These are phyloP conservation scores for Pseudorhombus dupliciocellatus DNA, from an alignment of 2,113 vertebrate species.

Conservation along the genomic window DNA sequence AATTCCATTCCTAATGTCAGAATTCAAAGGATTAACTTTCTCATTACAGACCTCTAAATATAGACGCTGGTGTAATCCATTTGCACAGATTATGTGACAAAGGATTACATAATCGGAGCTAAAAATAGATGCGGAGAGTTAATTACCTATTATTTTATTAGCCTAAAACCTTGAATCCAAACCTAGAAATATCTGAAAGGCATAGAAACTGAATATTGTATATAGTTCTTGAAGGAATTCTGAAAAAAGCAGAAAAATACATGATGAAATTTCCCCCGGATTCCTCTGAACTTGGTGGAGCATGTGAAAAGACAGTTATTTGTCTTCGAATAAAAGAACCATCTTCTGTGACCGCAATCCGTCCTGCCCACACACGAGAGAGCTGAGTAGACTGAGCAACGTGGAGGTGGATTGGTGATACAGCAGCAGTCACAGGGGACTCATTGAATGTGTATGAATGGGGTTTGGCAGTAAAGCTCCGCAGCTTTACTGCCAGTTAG, in stretches of 20 bases:
- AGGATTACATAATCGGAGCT: slow-evolving; percentile 6
- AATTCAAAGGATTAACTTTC: slow-evolving; percentile 52
- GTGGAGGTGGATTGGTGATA: slow-evolving; percentile 26
- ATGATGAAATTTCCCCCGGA: neutral
- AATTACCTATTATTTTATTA: neutral
- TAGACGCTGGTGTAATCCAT: slow-evolving; percentile 31
- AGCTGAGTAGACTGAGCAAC: slow-evolving; percentile 39
- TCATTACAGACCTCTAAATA: slow-evolving; percentile 50
- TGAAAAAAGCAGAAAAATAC: neutral
- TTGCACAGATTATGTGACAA: slow-evolving; percentile 11
- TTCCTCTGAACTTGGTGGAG: slow-evolving; percentile 23
- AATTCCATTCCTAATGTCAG: slow-evolving; percentile 44
- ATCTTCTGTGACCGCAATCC: slow-evolving; percentile 28
- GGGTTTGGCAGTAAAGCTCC: slow-evolving; percentile 21
- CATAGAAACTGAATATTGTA: neutral
- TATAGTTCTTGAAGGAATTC: neutral
- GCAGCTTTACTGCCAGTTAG: slow-evolving; percentile 37
- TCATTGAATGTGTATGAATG: slow-evolving; percentile 38
- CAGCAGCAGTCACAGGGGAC: slow-evolving; percentile 31
- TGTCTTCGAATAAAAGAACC: slow-evolving; percentile 33
- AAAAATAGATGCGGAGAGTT: slow-evolving; percentile 29
- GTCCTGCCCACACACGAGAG: slow-evolving; percentile 7
- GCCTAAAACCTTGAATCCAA: neutral
- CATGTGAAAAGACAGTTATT: slow-evolving; percentile 35
- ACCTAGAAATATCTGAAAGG: neutral